phyloP scores from a whole-genome alignment of 2,113 vertebrate species.

The Anoplopoma fimbria region DNA sequence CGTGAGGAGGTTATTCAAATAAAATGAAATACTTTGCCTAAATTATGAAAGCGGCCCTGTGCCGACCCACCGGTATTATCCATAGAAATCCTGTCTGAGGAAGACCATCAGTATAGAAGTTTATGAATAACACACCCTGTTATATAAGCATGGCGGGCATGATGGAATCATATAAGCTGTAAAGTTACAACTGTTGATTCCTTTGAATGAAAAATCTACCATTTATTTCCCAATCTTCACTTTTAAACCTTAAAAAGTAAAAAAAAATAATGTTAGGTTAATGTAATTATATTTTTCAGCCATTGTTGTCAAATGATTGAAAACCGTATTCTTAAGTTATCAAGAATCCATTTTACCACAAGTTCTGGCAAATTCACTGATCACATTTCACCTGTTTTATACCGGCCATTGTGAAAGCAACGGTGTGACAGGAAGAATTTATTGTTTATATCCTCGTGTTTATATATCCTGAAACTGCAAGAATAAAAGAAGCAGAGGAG shows the following conservation, averaged over 20 bases:
- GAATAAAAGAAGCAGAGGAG: not conserved
- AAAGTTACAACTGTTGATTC: not conserved
- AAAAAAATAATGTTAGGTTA: constrained; percentile 9
- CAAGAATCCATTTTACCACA: constrained; percentile 16
- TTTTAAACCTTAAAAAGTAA: constrained; percentile 22
- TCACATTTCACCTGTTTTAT: not conserved
- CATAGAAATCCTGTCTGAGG: constrained; percentile 7
- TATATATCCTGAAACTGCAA: not conserved
- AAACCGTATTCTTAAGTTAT: constrained; percentile 40
- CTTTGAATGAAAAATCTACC: not conserved
- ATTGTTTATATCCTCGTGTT: not conserved
- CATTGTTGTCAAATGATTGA: constrained; percentile 53
- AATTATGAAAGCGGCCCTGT: not conserved
- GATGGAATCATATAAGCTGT: not conserved
- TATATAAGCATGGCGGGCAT: not conserved
- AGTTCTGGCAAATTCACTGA: not conserved
- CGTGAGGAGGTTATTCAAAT: not conserved
- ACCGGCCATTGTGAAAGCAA: not conserved
- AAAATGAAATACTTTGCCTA: not conserved
- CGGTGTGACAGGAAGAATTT: not conserved
- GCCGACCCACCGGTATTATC: not conserved
- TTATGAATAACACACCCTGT: not conserved
- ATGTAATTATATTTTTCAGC: constrained; percentile 21
- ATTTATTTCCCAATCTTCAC: not conserved
- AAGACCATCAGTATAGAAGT: not conserved